Conservation (phyloP, 2,113 vertebrate species). For the Asarcornis scutulata region DNA sequence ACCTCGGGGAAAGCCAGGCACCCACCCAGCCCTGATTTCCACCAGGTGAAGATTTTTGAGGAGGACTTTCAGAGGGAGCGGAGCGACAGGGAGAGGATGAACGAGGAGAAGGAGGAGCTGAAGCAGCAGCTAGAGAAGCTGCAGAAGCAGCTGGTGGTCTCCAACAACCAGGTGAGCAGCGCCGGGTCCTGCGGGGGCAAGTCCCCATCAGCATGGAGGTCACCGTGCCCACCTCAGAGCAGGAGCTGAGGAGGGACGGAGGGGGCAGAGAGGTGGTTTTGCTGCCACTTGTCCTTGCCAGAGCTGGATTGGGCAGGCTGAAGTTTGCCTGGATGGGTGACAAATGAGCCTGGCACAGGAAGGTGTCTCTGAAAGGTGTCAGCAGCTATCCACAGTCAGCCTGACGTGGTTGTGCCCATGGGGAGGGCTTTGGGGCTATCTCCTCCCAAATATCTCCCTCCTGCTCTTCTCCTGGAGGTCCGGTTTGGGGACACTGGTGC, state of each 20-base stretch:
- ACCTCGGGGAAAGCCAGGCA: background rate
- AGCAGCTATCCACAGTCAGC: background rate
- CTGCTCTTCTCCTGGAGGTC: background rate
- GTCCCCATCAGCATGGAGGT: background rate
- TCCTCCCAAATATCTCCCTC: background rate
- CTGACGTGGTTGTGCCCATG: background rate
- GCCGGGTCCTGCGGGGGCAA: too few species aligned
- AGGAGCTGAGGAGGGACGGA: background rate
- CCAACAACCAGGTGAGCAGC: conserved; percentile 83
- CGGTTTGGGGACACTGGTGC: accelerated
- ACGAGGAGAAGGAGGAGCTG: conserved; percentile 96
- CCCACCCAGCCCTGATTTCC: background rate
- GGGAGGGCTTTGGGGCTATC: background rate
- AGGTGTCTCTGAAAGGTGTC: background rate
- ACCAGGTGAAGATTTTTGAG: conserved; percentile 96
- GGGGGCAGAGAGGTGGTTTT: background rate
- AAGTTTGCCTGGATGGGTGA: background rate
- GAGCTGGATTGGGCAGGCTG: background rate
- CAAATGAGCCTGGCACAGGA: background rate
- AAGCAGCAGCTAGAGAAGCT: conserved; percentile 92
- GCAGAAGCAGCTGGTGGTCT: conserved; percentile 90
- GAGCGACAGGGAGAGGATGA: conserved; percentile 96
- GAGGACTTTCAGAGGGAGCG: conserved; percentile 97
- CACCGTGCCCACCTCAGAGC: background rate
- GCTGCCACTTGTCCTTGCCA: background rate